These are phyloP conservation scores for Brachionus rotundiformis DNA, from an alignment of 1,140 invertebrate species.

Conservation along the genomic window DNA sequence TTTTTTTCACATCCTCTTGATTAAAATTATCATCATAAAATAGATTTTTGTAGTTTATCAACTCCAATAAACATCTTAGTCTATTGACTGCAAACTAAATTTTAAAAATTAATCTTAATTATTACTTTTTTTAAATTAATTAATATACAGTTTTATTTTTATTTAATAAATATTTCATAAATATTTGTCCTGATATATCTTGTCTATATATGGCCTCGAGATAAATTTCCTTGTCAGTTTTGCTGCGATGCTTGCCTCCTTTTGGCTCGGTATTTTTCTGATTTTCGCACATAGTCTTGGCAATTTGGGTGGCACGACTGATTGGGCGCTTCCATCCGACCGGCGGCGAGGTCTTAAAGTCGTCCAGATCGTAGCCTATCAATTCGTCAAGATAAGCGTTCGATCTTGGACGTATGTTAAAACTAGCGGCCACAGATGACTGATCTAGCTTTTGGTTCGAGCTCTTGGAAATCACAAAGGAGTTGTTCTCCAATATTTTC, in stretches of 20 bases:
- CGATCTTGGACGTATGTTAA: background rate
- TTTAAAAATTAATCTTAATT: background rate
- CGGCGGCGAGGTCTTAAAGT: slow-evolving; percentile 29
- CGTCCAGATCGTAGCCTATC: slow-evolving; percentile 34
- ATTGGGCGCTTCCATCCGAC: slow-evolving; percentile 45
- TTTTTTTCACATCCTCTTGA: slow-evolving; percentile 47
- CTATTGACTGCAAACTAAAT: slow-evolving; percentile 43
- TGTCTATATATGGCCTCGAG: slow-evolving; percentile 44
- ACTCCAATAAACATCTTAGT: slow-evolving; percentile 9
- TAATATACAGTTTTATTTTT: slow-evolving; percentile 48
- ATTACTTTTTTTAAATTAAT: background rate
- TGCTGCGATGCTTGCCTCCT: background rate
- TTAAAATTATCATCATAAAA: slow-evolving; percentile 50
- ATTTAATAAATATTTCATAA: slow-evolving; percentile 41
- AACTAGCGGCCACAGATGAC: background rate
- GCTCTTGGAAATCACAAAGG: slow-evolving; percentile 6
- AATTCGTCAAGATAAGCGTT: background rate
- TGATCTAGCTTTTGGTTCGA: slow-evolving; percentile 7
- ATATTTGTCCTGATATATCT: slow-evolving; percentile 39
- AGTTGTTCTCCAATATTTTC: slow-evolving; percentile 27
- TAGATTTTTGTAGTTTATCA: slow-evolving; percentile 41
- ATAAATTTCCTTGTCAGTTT: slow-evolving; percentile 22
- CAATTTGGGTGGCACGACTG: slow-evolving; percentile 7
- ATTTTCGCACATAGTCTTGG: slow-evolving; percentile 8
- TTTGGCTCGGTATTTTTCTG: background rate